phyloP scores from a whole-genome alignment of 1,140 invertebrate species.

The Cataglyphis hispanica region DNA sequence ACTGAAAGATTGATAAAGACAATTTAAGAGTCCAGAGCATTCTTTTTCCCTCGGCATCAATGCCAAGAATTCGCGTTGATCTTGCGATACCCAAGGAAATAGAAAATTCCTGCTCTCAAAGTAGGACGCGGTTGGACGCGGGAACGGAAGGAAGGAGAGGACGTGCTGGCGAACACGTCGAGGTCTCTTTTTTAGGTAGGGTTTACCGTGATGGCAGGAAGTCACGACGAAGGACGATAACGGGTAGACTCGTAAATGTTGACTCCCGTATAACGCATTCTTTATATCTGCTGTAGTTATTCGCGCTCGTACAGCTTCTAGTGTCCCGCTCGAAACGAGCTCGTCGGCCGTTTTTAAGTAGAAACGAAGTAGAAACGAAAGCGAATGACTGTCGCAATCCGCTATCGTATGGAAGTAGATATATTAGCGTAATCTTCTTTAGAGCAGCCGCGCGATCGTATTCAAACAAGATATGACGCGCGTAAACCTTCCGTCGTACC shows the following conservation, averaged over 20 bases:
- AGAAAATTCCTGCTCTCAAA: constrained; percentile 60
- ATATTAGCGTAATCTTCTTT: constrained; percentile 36
- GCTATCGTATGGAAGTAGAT: constrained; percentile 39
- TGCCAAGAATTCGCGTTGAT: constrained; percentile 60
- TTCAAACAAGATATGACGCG: not conserved
- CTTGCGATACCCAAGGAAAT: constrained; percentile 58
- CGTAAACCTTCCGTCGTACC: constrained; percentile 19
- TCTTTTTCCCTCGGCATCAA: constrained; percentile 44
- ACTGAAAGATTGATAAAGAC: constrained; percentile 58
- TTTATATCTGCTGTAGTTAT: constrained; percentile 46
- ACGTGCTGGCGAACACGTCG: constrained; percentile 45
- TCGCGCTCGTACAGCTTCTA: constrained; percentile 31
- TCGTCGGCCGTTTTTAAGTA: constrained; percentile 38
- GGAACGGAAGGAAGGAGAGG: constrained; percentile 53
- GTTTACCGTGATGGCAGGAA: constrained; percentile 35
- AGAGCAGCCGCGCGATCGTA: constrained; percentile 11
- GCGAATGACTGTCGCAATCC: constrained; percentile 10
- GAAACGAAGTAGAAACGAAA: not conserved
- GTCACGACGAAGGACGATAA: constrained; percentile 35
- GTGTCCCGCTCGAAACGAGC: constrained; percentile 33
- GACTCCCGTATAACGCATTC: constrained; percentile 19
- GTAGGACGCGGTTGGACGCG: constrained; percentile 48
- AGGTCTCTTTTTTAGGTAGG: not conserved
- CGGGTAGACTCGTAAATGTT: constrained; percentile 59
- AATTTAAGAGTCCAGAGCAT: constrained; percentile 51